Percentiles rank a stretch among this genome's conserved stretches.
Conservation (phyloP, 2,888 invertebrate genomes). For the Caenorhabditis sp. region DNA sequence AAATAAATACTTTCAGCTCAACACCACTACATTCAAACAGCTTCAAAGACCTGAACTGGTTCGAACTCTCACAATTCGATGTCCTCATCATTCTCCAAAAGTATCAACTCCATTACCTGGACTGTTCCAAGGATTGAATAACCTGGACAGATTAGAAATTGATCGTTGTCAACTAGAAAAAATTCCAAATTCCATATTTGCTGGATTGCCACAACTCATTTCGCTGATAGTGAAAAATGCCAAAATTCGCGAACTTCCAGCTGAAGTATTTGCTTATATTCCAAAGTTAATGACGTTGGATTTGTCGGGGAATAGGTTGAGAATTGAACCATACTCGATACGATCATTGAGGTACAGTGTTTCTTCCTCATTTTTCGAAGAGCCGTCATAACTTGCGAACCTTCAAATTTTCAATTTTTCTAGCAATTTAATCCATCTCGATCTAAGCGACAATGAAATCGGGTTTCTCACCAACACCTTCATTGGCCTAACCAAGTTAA, state of each 20-base stretch:
- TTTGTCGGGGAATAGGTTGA: slow-evolving; percentile 55
- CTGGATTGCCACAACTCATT: slow-evolving; percentile 57
- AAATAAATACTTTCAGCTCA: slow-evolving; percentile 44
- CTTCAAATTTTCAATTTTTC: too few species aligned
- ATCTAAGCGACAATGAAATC: slow-evolving; percentile 53
- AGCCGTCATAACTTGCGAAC: too few species aligned
- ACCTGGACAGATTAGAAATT: slow-evolving; percentile 58
- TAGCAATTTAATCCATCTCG: slow-evolving; percentile 56
- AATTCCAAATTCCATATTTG: slow-evolving; percentile 50
- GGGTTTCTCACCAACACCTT: slow-evolving; percentile 55
- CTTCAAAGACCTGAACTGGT: slow-evolving; percentile 55
- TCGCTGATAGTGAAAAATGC: slow-evolving; percentile 58
- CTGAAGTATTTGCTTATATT: slow-evolving; percentile 50
- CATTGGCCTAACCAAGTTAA: slow-evolving; percentile 39
- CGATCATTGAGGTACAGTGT: too few species aligned
- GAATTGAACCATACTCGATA: slow-evolving; percentile 54
- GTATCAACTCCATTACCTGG: slow-evolving; percentile 48
- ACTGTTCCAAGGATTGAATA: slow-evolving; percentile 56
- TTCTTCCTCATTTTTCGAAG: too few species aligned
- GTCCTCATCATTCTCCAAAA: slow-evolving; percentile 51
- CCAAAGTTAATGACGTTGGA: slow-evolving; percentile 63
- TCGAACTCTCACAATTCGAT: slow-evolving; percentile 59
- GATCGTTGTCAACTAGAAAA: slow-evolving; percentile 53
- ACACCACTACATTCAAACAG: slow-evolving; percentile 49
- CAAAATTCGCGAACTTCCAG: slow-evolving; percentile 50